phyloP scores from a whole-genome alignment of 2,888 invertebrate species.

The Drosophila falleni region DNA sequence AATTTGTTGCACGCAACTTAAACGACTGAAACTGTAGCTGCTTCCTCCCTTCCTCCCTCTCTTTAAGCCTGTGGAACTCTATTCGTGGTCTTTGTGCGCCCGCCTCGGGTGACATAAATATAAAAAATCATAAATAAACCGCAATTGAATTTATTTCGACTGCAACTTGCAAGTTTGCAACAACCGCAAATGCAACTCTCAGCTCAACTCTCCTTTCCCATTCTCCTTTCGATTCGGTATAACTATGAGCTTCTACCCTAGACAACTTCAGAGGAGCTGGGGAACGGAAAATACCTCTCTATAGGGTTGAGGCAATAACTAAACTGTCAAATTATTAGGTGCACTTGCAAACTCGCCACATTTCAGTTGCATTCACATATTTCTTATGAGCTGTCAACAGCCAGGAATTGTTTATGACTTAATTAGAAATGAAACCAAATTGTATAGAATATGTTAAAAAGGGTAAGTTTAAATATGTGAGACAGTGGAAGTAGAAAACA shows the following conservation, averaged over 20 bases:
- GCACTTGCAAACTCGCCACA: slow-evolving; percentile 50
- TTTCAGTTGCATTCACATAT: slow-evolving; percentile 59
- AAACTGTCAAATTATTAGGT: slow-evolving; percentile 80
- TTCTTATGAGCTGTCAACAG: slow-evolving; percentile 73
- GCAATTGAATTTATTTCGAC: slow-evolving; percentile 81
- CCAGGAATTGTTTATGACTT: slow-evolving; percentile 71
- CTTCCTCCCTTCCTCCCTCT: not conserved
- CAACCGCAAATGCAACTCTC: slow-evolving; percentile 61
- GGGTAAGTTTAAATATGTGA: not conserved
- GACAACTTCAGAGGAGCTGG: slow-evolving; percentile 9
- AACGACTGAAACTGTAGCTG: slow-evolving; percentile 10
- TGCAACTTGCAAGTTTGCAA: slow-evolving; percentile 59
- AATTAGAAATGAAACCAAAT: slow-evolving; percentile 54
- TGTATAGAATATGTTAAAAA: not conserved
- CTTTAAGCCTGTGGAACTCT: not conserved
- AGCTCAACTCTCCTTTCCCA: slow-evolving; percentile 19
- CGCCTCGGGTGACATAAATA: slow-evolving; percentile 73
- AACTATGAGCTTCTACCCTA: slow-evolving; percentile 3
- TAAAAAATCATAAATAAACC: slow-evolving; percentile 79
- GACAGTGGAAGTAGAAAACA: not conserved
- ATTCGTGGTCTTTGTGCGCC: slow-evolving; percentile 19
- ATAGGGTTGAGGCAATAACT: slow-evolving; percentile 49
- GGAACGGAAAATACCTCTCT: not conserved
- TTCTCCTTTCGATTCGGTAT: not conserved
- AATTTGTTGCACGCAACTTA: slow-evolving; percentile 70